Evolutionary conservation across 2,888 invertebrate genomes (phyloP).

Genomic region (Leptothorax acervorum): DNA sequence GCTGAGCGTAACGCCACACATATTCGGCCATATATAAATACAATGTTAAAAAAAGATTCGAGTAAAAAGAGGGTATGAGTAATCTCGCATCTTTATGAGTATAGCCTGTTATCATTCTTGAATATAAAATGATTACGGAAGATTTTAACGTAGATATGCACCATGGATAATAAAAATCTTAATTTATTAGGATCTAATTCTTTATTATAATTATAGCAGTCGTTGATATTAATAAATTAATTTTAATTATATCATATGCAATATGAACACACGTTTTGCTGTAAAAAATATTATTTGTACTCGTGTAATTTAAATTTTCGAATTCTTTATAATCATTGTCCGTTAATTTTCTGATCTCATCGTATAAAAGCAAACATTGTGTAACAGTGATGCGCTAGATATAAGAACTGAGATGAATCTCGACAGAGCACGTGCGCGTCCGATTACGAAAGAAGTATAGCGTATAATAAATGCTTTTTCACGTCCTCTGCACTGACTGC

Average conservation of each 20-base stretch:
- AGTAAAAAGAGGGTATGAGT: constrained; percentile 9
- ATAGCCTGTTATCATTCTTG: not conserved
- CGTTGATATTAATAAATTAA: not conserved
- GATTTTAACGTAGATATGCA: not conserved
- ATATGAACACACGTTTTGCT: not conserved
- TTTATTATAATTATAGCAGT: not conserved
- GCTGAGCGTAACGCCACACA: constrained; percentile 23
- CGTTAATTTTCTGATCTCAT: not conserved
- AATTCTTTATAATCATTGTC: not conserved
- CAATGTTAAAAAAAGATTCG: constrained; percentile 29
- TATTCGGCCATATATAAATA: constrained; percentile 28
- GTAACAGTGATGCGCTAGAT: constrained; percentile 9
- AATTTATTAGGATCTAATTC: not conserved
- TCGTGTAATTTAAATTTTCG: not conserved
- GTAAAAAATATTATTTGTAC: not conserved
- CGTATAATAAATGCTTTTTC: constrained; percentile 39
- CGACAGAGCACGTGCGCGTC: not conserved
- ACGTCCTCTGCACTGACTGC: not conserved
- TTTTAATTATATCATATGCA: not conserved
- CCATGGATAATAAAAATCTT: not conserved
- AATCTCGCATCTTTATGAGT: not conserved
- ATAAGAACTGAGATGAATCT: constrained; percentile 9
- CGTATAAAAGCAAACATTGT: constrained; percentile 16
- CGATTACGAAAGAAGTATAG: constrained; percentile 33
- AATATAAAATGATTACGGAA: not conserved